A percentile compares a stretch with the other conserved stretches of the same genome.
Conservation (phyloP, 2,113 vertebrate species). For the Hoplias malabaricus region DNA sequence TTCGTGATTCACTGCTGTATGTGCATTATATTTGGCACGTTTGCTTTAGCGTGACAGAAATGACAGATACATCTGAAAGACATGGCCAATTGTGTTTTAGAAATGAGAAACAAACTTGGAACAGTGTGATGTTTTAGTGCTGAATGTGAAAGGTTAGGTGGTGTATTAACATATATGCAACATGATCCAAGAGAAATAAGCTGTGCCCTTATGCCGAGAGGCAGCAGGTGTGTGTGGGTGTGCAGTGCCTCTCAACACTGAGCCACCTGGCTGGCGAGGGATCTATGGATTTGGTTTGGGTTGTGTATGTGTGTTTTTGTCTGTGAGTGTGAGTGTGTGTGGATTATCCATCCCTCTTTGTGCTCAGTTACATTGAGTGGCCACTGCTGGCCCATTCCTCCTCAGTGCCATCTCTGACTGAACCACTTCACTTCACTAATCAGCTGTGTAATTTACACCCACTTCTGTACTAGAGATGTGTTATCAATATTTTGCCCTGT, state of each 20-base stretch:
- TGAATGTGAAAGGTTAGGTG: background rate
- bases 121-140: background rate
- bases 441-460: background rate
- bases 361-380: slow-evolving; percentile 30
- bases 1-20: slow-evolving; percentile 3
- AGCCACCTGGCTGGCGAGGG: slow-evolving; percentile 32
- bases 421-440: background rate
- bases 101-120: background rate
- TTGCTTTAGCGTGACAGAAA: background rate
- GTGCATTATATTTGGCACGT: slow-evolving; percentile 11
- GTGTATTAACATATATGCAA: background rate
- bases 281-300: background rate
- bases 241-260: background rate
- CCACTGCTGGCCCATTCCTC: background rate
- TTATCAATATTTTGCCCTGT: background rate
- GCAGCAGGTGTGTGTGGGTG: slow-evolving; percentile 15
- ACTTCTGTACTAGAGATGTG: background rate
- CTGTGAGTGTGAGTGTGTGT: background rate
- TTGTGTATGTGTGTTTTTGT: background rate
- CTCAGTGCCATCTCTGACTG: background rate
- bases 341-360: background rate
- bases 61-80: background rate
- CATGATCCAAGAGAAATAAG: background rate
- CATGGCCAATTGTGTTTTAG: background rate
- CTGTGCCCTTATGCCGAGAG: background rate